A percentile compares a stretch with the other conserved stretches of the same genome.
phyloP scores from a whole-genome alignment of 2,797 vertebrate genomes.

The Holocentrus rufus region DNA sequence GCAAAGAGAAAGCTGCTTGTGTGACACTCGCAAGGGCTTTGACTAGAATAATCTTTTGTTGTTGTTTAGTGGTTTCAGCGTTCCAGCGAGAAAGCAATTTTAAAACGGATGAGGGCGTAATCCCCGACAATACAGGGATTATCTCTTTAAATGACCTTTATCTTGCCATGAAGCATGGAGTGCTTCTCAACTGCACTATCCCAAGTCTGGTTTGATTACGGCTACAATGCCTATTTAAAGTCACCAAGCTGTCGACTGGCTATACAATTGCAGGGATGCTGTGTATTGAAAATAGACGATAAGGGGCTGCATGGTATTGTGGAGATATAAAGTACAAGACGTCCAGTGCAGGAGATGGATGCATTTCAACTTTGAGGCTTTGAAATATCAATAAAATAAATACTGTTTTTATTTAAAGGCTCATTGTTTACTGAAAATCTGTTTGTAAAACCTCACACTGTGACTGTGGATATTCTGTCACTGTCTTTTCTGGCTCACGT shows the following conservation, averaged over 20 bases:
- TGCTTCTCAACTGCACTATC: slow-evolving; percentile 71
- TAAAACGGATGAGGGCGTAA: slow-evolving; percentile 80
- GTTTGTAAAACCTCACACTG: too few species aligned
- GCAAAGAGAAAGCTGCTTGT: slow-evolving; percentile 48
- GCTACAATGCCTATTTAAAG: slow-evolving; percentile 67
- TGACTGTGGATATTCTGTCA: neutral
- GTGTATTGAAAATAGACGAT: slow-evolving; percentile 41
- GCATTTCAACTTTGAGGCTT: slow-evolving; percentile 5
- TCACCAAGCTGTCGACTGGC: slow-evolving; percentile 31
- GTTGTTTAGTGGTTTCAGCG: slow-evolving; percentile 78
- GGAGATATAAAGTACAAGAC: slow-evolving; percentile 21
- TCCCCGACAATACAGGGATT: slow-evolving; percentile 81
- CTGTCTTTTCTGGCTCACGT: neutral
- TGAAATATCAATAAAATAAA: neutral
- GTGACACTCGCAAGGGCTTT: slow-evolving; percentile 63
- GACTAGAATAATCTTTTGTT: slow-evolving; percentile 77
- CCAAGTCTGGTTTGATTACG: slow-evolving; percentile 70
- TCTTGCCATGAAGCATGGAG: slow-evolving; percentile 72
- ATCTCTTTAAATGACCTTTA: slow-evolving; percentile 82
- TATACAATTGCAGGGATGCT: slow-evolving; percentile 16
- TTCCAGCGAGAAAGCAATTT: slow-evolving; percentile 81
- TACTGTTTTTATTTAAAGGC: neutral
- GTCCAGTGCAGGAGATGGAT: slow-evolving; percentile 7
- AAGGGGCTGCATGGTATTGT: slow-evolving; percentile 34
- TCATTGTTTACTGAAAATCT: neutral